Evolutionary conservation across 2,797 vertebrate genomes (phyloP).

Genomic region (Labroides dimidiatus): DNA sequence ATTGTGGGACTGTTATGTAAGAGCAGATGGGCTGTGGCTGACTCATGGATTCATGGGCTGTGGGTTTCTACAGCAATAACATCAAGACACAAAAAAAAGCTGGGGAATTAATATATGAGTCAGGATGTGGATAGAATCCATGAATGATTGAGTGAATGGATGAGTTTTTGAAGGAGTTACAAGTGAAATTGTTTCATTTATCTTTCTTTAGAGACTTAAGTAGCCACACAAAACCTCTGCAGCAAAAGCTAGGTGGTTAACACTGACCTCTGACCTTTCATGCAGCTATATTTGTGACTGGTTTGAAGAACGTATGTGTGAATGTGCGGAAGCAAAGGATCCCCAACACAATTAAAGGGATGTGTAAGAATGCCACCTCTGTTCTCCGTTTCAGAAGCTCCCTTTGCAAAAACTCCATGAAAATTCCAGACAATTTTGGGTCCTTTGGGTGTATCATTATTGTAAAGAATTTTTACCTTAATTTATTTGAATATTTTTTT

Average conservation of each 20-base stretch:
- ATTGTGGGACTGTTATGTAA: constrained; percentile 60
- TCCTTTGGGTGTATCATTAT: too few relatives aligned
- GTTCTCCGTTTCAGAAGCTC: too few relatives aligned
- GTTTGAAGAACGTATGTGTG: background rate
- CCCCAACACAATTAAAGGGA: too few relatives aligned
- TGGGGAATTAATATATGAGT: background rate
- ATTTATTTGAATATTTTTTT: too few relatives aligned
- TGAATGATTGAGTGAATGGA: background rate
- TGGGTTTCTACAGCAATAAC: constrained; percentile 30
- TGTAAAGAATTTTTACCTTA: too few relatives aligned
- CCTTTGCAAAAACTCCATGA: too few relatives aligned
- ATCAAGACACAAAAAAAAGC: background rate
- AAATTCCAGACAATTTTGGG: too few relatives aligned
- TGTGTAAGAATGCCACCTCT: too few relatives aligned
- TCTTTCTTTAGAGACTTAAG: background rate
- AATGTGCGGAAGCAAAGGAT: too few relatives aligned
- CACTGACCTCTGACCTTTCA: background rate
- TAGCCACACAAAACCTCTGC: too few relatives aligned
- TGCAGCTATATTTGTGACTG: background rate
- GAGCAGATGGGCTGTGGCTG: constrained; percentile 48
- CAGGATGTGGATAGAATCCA: background rate
- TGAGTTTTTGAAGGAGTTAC: background rate
- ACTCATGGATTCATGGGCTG: constrained; percentile 50
- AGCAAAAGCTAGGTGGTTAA: background rate
- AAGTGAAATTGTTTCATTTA: background rate